A percentile compares a stretch with the other conserved stretches of the same genome.
Evolutionary conservation across 2,113 vertebrate species (phyloP).

Genomic region (Microcebus griseorufus): DNA sequence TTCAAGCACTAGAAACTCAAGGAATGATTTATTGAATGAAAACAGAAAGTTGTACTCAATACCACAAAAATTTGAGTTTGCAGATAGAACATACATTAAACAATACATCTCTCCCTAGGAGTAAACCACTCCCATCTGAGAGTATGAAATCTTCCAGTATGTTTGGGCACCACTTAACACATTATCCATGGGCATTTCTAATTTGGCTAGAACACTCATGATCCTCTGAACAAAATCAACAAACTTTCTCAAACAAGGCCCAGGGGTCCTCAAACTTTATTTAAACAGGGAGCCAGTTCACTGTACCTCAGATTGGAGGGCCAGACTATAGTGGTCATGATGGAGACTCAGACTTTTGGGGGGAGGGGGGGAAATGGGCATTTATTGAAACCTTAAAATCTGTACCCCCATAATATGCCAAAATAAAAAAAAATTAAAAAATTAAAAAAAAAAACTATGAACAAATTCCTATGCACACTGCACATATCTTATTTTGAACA

Average conservation of each 20-base stretch:
- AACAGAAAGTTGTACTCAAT: not conserved
- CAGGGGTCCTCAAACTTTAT: too few species aligned
- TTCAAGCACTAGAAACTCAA: not conserved
- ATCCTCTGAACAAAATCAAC: not conserved
- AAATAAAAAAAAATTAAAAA: too few species aligned
- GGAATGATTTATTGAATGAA: conserved; percentile 18
- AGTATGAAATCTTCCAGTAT: not conserved
- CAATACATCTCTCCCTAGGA: not conserved
- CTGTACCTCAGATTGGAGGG: too few species aligned
- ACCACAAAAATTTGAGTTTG: not conserved
- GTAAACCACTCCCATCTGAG: not conserved
- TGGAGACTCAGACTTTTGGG: too few species aligned
- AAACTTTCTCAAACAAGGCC: not conserved
- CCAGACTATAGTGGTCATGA: too few species aligned
- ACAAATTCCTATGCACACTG: too few species aligned
- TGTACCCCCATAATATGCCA: too few species aligned
- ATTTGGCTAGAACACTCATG: not conserved
- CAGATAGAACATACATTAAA: not conserved
- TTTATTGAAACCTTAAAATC: too few species aligned
- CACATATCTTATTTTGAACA: too few species aligned
- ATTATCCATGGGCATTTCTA: not conserved
- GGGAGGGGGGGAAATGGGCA: too few species aligned
- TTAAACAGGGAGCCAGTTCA: too few species aligned
- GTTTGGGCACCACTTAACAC: not conserved
- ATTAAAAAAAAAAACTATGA: too few species aligned